Evolutionary conservation across 2,888 invertebrate species (phyloP).

Genomic region (Girardia tigrina): DNA sequence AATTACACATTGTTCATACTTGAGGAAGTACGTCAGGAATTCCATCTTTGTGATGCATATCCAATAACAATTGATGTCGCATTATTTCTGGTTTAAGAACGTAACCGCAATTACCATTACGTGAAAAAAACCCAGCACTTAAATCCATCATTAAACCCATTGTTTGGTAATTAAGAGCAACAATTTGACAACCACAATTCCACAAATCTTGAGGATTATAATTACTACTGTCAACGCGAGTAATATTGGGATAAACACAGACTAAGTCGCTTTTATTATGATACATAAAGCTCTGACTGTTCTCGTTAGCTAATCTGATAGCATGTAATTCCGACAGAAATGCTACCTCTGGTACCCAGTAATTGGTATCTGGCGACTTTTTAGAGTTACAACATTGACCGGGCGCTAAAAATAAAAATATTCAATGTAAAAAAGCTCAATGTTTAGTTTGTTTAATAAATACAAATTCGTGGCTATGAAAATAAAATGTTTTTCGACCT

Average conservation of each 20-base stretch:
- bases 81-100: constrained; percentile 56
- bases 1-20: neutral
- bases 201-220: constrained; percentile 55
- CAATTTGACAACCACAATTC: constrained; percentile 55
- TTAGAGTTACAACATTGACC: neutral
- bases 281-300: constrained; percentile 47
- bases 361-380: neutral
- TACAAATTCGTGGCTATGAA: too few relatives aligned
- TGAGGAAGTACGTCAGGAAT: constrained; percentile 32
- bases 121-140: constrained; percentile 56
- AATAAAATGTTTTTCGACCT: too few relatives aligned
- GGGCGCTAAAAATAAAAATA: neutral
- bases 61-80: constrained; percentile 46
- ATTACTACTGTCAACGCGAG: constrained; percentile 56
- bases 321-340: constrained; percentile 54
- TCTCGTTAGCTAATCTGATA: constrained; percentile 46
- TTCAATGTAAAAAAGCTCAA: too few relatives aligned
- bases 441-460: too few relatives aligned
- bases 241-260: constrained; percentile 54
- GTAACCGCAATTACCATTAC: constrained; percentile 57
- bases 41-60: constrained; percentile 27
- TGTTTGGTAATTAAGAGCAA: constrained; percentile 56
- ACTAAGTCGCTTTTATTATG: constrained; percentile 51
- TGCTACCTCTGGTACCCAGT: constrained; percentile 48
- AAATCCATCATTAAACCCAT: constrained; percentile 57